A percentile compares a stretch with the other conserved stretches of the same genome.
phyloP scores from a whole-genome alignment of 2,888 invertebrate genomes.

The Blera fallax region DNA sequence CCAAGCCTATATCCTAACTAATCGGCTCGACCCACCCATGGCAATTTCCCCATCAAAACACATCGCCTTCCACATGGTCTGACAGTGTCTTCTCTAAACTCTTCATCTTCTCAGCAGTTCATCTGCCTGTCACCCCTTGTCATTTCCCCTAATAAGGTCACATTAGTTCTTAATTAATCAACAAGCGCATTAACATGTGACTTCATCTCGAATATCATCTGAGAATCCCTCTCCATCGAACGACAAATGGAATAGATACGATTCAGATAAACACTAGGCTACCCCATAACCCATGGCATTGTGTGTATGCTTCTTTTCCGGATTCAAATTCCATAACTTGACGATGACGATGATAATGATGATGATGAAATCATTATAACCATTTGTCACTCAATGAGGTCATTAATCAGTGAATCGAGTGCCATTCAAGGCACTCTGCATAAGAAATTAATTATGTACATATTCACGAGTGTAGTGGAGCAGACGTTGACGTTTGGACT shows the following conservation, averaged over 20 bases:
- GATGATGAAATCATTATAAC: conserved; percentile 39
- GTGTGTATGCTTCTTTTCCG: conserved; percentile 36
- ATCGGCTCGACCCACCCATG: conserved; percentile 8
- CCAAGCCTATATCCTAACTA: not conserved
- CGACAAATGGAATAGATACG: conserved; percentile 6
- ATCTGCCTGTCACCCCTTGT: conserved; percentile 43
- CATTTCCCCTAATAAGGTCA: conserved; percentile 52
- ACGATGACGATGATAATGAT: conserved; percentile 21
- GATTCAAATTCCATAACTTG: conserved; percentile 23
- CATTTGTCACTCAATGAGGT: conserved; percentile 30
- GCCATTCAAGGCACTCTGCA: conserved; percentile 38
- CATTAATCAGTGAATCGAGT: conserved; percentile 55
- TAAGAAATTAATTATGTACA: conserved; percentile 44
- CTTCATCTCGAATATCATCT: conserved; percentile 13
- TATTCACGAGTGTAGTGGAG: not conserved
- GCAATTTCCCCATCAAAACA: not conserved
- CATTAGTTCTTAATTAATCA: conserved; percentile 68
- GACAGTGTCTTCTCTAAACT: conserved; percentile 1
- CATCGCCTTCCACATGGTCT: not conserved
- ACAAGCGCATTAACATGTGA: conserved; percentile 54
- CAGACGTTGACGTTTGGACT: not conserved
- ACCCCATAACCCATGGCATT: not conserved
- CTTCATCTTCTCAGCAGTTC: conserved; percentile 44
- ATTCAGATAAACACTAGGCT: not conserved
- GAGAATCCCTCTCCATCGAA: not conserved